Base-by-base conservation (phyloP, 2,888 invertebrate genomes). In the Sylvicola cinctus region DNA sequence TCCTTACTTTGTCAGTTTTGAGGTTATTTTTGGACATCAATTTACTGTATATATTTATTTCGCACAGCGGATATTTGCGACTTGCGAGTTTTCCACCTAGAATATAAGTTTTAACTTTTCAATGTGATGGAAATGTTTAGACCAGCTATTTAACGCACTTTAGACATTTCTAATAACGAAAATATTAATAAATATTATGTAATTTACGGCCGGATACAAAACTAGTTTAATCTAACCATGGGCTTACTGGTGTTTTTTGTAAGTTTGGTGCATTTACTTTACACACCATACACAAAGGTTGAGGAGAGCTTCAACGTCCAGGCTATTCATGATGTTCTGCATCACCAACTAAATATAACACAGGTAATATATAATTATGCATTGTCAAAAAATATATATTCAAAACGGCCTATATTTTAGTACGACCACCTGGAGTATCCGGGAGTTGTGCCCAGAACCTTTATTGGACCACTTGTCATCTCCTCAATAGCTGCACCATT, bases 221-320 rank as follows among this genome's bases (percentile, higher is more conserved):
- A 20, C 8, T 20, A 20, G 20, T n/a, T n/a, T n/a, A n/a, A n/a
- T n/a, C n/a, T n/a, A n/a, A 28, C 10, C 46, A 80, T 83, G 79
- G 74, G 75, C 54, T 68, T 74, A 49, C 61, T 81, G 54, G 59
- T 81, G 46, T 69, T 77, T 52, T 59, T 80, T 44, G 66, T 80
- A 45, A 78, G 81, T 39, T 68, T 73, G 45, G 68, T 78, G 45
- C 84, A 88, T 56, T 61, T 93, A 38, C 55, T 87, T 41, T 67
- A 81, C 46, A 90, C 91, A 50, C 96, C 96, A 34, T 95, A 79
- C 54, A 95, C 93, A 4, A 96, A 99, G 74, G 98, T 98, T 33
- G 98, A 98, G 61, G 98, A 99, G 63, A 96, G 95, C 60, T 99
- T 99, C 57, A 96, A 95, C 62, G 65, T 95, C 38, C 98, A 99